Evolutionary conservation across 2,888 invertebrate genomes (phyloP).

Genomic region (Charanyca ferruginea): DNA sequence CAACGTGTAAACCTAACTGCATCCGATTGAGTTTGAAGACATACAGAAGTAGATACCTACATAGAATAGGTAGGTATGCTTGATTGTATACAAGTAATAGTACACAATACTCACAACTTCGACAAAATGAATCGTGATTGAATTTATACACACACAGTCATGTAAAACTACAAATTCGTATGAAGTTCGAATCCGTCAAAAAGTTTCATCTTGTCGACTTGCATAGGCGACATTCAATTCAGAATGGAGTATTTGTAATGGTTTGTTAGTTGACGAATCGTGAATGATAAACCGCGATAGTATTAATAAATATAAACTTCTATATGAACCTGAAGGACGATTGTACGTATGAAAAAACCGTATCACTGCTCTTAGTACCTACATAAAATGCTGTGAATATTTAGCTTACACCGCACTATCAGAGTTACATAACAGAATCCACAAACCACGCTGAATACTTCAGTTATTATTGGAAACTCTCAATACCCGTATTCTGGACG

Average conservation of each 20-base stretch:
- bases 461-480: slow-evolving; percentile 81
- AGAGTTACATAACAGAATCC: slow-evolving; percentile 58
- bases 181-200: not conserved
- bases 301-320: not conserved
- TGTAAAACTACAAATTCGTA: not conserved
- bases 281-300: not conserved
- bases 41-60: slow-evolving; percentile 6
- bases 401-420: slow-evolving; percentile 52
- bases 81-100: no score
- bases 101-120: not conserved
- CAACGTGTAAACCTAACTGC: slow-evolving; percentile 25
- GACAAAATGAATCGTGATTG: not conserved
- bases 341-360: not conserved
- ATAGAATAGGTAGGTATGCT: slow-evolving; percentile 1
- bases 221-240: not conserved
- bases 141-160: not conserved
- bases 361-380: slow-evolving; percentile 4
- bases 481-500: slow-evolving; percentile 70
- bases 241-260: not conserved
- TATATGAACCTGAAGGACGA: not conserved
- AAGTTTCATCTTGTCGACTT: not conserved
- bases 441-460: slow-evolving; percentile 73
- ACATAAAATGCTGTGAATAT: slow-evolving; percentile 57
- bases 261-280: not conserved
- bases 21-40: slow-evolving; percentile 34